Conservation (phyloP, 1,140 invertebrate genomes). For the Cyclina sinensis region DNA sequence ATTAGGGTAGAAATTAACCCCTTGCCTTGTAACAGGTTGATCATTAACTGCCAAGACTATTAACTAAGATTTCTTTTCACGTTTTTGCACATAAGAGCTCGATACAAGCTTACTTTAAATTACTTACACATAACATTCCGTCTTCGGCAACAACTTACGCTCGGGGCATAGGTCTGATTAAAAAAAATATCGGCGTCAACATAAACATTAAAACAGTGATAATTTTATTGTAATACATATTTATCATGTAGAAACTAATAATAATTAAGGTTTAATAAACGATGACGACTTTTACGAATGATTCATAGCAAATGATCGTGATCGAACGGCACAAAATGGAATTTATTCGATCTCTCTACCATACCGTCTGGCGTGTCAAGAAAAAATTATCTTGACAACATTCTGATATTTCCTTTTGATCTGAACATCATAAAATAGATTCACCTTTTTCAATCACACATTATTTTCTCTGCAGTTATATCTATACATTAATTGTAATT, state of each 20-base stretch:
- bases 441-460: constrained; percentile 52
- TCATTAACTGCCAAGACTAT: too few relatives aligned
- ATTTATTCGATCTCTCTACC: not conserved
- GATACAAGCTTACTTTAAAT: too few relatives aligned
- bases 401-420: constrained; percentile 61
- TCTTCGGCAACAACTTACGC: too few relatives aligned
- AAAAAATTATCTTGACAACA: constrained; percentile 30
- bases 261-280: constrained; percentile 13
- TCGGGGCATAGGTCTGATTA: too few relatives aligned
- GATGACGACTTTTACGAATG: not conserved
- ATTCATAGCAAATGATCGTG: constrained; percentile 21
- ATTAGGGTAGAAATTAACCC: too few relatives aligned
- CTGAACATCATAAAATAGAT: constrained; percentile 46
- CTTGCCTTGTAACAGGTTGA: too few relatives aligned
- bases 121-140: too few relatives aligned
- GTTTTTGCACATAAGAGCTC: too few relatives aligned
- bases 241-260: not conserved
- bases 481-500: constrained; percentile 66
- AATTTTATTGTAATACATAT: too few relatives aligned
- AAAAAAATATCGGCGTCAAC: too few relatives aligned
- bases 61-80: too few relatives aligned
- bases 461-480: constrained; percentile 61
- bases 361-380: constrained; percentile 27
- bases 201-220: too few relatives aligned
- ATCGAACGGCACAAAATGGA: not conserved